These are phyloP conservation scores for Acromyrmex heyeri DNA, from an alignment of 1,140 invertebrate species.

Conservation along the genomic window DNA sequence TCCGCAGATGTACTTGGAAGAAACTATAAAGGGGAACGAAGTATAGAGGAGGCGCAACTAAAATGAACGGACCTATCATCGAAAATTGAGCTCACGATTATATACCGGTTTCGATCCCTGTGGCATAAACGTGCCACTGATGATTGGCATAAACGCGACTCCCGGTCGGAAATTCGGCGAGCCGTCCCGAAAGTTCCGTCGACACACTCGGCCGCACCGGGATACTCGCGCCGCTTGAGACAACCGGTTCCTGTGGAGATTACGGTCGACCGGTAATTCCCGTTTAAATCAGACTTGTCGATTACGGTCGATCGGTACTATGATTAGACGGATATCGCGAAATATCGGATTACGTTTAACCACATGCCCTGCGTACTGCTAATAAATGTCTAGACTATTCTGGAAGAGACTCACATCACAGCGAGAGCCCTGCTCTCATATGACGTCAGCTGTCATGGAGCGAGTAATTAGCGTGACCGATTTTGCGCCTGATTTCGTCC, in stretches of 20 bases:
- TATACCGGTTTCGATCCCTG: not conserved
- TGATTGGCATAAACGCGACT: constrained; percentile 10
- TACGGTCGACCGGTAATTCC: constrained; percentile 39
- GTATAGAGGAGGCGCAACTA: not conserved
- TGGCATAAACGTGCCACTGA: too few relatives aligned
- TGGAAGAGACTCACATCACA: not conserved
- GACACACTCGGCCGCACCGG: constrained; percentile 30
- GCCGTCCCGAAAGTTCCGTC: constrained; percentile 22
- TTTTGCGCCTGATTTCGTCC: not conserved
- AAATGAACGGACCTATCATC: not conserved
- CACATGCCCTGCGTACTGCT: not conserved
- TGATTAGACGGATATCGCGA: constrained; percentile 24
- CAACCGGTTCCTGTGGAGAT: constrained; percentile 40
- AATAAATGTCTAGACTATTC: constrained; percentile 11
- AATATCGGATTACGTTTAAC: constrained; percentile 57
- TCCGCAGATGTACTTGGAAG: not conserved
- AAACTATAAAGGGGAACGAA: not conserved
- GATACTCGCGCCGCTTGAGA: constrained; percentile 27
- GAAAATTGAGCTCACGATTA: constrained; percentile 34
- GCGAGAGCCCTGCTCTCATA: not conserved
- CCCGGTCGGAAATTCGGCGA: constrained; percentile 26
- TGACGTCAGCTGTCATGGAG: constrained; percentile 18
- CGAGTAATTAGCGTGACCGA: constrained; percentile 3
- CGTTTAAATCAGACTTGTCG: constrained; percentile 57
- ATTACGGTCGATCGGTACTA: constrained; percentile 31